phyloP scores from a whole-genome alignment of 2,113 vertebrate genomes.

The Phainopepla nitens region DNA sequence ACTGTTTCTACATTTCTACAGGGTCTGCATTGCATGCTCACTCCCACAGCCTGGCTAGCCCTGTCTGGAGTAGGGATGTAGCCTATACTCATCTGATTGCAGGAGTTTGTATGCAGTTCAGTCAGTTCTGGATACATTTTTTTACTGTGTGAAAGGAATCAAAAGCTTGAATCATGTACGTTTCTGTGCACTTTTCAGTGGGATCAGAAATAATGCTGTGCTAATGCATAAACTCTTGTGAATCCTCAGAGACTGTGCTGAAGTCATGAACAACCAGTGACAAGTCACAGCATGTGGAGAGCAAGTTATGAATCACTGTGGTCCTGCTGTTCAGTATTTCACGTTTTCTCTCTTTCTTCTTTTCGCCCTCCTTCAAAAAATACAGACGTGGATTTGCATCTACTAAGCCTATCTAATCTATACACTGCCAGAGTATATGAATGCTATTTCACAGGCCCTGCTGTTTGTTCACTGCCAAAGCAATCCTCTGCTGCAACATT shows the following conservation, averaged over 20 bases:
- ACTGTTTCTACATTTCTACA: rapidly evolving
- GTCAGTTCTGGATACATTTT: background rate
- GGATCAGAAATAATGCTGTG: slow-evolving; percentile 29
- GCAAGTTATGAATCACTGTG: slow-evolving; percentile 2
- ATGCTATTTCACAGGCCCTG: background rate
- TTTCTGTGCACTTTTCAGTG: background rate
- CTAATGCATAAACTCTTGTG: slow-evolving; percentile 31
- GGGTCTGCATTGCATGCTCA: rapidly evolving
- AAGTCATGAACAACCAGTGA: slow-evolving; percentile 35
- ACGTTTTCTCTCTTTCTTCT: background rate
- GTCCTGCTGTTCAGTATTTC: slow-evolving; percentile 13
- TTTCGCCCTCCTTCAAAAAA: background rate
- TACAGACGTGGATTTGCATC: background rate
- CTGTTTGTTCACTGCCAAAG: background rate
- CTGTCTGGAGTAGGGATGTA: background rate
- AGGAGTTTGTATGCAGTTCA: background rate
- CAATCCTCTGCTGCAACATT: background rate
- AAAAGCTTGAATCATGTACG: background rate
- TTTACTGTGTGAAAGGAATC: background rate
- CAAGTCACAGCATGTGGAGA: slow-evolving; percentile 10
- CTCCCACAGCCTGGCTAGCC: background rate
- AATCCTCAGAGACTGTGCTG: background rate
- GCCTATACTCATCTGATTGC: background rate
- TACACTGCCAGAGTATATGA: background rate
- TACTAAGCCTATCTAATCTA: background rate